Evolutionary conservation across 2,113 vertebrate species (phyloP).

Genomic region (Lutjanus erythropterus): DNA sequence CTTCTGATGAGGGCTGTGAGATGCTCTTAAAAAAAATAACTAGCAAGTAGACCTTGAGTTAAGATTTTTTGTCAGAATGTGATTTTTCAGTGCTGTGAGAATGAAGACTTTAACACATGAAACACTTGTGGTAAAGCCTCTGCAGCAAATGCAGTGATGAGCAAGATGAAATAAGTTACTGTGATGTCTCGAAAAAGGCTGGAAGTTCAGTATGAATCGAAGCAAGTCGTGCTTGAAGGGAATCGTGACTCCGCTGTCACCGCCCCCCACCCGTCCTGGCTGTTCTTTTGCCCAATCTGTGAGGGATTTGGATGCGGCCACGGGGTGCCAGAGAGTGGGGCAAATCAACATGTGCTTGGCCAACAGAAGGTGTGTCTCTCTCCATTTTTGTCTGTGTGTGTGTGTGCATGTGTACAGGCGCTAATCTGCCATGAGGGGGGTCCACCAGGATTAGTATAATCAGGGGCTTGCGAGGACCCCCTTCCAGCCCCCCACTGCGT

Average conservation of each 20-base stretch:
- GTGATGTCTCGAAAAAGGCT: not conserved
- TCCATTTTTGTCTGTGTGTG: slow-evolving; percentile 18
- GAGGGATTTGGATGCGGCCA: slow-evolving; percentile 57
- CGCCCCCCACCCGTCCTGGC: slow-evolving; percentile 7
- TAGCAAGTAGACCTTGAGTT: not conserved
- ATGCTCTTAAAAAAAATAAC: not conserved
- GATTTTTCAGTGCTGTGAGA: not conserved
- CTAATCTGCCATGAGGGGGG: slow-evolving; percentile 75
- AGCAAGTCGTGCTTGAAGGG: not conserved
- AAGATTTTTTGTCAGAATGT: not conserved
- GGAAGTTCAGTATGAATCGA: slow-evolving; percentile 6
- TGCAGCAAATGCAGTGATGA: not conserved
- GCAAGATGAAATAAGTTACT: not conserved
- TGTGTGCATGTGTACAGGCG: slow-evolving; percentile 46
- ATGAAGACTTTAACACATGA: not conserved
- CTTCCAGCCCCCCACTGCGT: slow-evolving; percentile 34
- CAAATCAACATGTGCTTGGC: slow-evolving; percentile 74
- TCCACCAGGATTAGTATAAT: slow-evolving; percentile 82
- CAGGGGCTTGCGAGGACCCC: slow-evolving; percentile 65
- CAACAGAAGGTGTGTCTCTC: slow-evolving; percentile 66
- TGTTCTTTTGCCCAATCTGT: slow-evolving; percentile 56
- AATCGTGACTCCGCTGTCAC: slow-evolving; percentile 5
- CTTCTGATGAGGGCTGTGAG: not conserved
- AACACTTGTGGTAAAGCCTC: not conserved
- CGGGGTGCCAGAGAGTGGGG: slow-evolving; percentile 55